These are phyloP conservation scores for Clusia tigrina DNA, from an alignment of 2,888 invertebrate genomes.

Conservation along the genomic window DNA sequence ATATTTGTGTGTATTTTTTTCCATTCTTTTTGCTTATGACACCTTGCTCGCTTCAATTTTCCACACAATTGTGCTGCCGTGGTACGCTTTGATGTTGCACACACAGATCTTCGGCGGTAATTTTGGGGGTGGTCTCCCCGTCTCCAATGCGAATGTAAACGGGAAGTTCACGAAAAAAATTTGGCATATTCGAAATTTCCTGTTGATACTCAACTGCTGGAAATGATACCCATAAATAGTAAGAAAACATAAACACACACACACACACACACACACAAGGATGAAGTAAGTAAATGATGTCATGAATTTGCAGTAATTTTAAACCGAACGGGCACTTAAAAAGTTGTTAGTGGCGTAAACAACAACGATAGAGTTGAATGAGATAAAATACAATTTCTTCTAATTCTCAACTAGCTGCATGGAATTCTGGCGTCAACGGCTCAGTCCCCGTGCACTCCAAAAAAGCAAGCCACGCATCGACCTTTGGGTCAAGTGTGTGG, in stretches of 20 bases:
- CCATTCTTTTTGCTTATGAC: not conserved
- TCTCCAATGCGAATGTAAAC: not conserved
- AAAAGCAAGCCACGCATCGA: too few species aligned
- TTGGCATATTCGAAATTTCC: conserved; percentile 31
- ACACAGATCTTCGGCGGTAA: not conserved
- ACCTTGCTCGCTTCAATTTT: not conserved
- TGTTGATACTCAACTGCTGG: conserved; percentile 13
- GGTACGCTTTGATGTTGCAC: not conserved
- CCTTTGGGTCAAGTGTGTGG: too few species aligned
- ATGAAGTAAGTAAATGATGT: conserved; percentile 29
- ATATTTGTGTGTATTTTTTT: not conserved
- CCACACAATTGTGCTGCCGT: not conserved
- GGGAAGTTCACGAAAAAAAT: conserved; percentile 4
- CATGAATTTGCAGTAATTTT: conserved; percentile 26
- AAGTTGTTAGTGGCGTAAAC: too few species aligned
- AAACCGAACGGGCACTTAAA: too few species aligned
- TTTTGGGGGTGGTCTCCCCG: not conserved
- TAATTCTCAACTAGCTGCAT: too few species aligned
- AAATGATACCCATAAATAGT: conserved; percentile 25
- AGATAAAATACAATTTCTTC: too few species aligned
- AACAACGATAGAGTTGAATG: too few species aligned
- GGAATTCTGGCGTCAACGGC: too few species aligned
- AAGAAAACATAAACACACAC: too few species aligned
- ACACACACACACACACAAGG: too few species aligned
- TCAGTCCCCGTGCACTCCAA: too few species aligned